A percentile compares a stretch with the other conserved stretches of the same genome.
Conservation (phyloP, 1,140 invertebrate species). For the Formica exsecta region DNA sequence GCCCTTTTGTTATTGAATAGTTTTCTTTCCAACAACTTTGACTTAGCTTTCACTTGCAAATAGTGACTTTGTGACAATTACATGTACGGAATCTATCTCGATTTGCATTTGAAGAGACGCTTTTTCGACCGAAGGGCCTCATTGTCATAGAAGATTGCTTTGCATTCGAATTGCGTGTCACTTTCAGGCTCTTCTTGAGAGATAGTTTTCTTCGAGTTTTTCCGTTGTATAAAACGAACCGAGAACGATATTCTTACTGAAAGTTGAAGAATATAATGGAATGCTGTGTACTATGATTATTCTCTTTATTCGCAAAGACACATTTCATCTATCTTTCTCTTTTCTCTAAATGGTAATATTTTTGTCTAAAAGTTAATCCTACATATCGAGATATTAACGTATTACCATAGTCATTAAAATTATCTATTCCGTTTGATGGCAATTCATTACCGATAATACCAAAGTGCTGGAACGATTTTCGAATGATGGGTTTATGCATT, state of each 20-base stretch:
- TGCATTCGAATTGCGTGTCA: slow-evolving; percentile 59
- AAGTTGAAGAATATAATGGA: slow-evolving; percentile 1
- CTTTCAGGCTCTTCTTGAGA: slow-evolving; percentile 20
- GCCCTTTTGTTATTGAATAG: slow-evolving; percentile 11
- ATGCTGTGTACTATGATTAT: slow-evolving; percentile 5
- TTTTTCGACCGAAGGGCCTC: slow-evolving; percentile 37
- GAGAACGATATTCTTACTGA: background rate
- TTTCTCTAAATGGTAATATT: background rate
- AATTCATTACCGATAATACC: slow-evolving; percentile 46
- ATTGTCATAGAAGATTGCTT: slow-evolving; percentile 46
- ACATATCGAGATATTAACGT: slow-evolving; percentile 18
- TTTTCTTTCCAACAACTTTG: slow-evolving; percentile 6
- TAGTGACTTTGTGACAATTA: slow-evolving; percentile 47
- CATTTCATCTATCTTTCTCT: background rate
- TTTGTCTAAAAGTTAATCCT: background rate
- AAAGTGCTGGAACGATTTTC: slow-evolving; percentile 31
- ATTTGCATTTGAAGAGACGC: slow-evolving; percentile 56
- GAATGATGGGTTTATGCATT: slow-evolving; percentile 46
- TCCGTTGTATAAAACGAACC: slow-evolving; percentile 2
- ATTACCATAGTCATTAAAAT: background rate
- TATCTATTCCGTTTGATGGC: slow-evolving; percentile 7
- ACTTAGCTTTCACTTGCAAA: slow-evolving; percentile 35
- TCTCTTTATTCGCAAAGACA: slow-evolving; percentile 15
- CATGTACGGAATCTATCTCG: slow-evolving; percentile 27
- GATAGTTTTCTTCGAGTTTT: slow-evolving; percentile 13